Conservation (phyloP, 53 echinoderm and acorn worm genomes). For the Pentamera pediparva region DNA sequence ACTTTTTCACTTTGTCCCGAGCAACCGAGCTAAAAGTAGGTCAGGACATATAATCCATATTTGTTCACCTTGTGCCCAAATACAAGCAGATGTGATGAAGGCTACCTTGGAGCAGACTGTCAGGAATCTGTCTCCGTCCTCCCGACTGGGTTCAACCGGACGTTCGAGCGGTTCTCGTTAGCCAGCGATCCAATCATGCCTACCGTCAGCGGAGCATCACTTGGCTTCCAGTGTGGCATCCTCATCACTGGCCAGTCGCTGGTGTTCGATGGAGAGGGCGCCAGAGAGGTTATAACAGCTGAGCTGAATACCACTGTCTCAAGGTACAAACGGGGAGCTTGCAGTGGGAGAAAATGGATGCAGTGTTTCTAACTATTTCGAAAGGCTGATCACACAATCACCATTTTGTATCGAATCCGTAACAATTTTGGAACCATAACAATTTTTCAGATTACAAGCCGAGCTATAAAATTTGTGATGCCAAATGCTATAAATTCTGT, state of each 20-base stretch:
- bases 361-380: not conserved
- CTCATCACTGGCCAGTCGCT: constrained; percentile 72
- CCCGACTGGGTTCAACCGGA: constrained; percentile 50
- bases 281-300: constrained; percentile 62
- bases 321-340: constrained; percentile 39
- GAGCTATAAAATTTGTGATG: too few relatives aligned
- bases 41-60: too few relatives aligned
- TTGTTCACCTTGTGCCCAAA: too few relatives aligned
- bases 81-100: constrained; percentile 62
- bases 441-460: too few relatives aligned
- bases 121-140: constrained; percentile 13
- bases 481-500: too few relatives aligned
- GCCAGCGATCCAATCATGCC: constrained; percentile 43
- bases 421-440: too few relatives aligned
- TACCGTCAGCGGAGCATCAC: constrained; percentile 38
- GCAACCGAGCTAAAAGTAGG: too few relatives aligned
- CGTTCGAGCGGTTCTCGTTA: constrained; percentile 46
- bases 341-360: too few relatives aligned
- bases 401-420: too few relatives aligned
- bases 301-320: constrained; percentile 68
- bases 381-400: too few relatives aligned
- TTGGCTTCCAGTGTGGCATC: constrained; percentile 75
- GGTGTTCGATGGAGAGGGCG: constrained; percentile 59
- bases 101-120: constrained; percentile 53
- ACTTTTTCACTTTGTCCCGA: too few relatives aligned